phyloP scores from a whole-genome alignment of 2,888 invertebrate genomes.

The Sarcophaga carnaria region DNA sequence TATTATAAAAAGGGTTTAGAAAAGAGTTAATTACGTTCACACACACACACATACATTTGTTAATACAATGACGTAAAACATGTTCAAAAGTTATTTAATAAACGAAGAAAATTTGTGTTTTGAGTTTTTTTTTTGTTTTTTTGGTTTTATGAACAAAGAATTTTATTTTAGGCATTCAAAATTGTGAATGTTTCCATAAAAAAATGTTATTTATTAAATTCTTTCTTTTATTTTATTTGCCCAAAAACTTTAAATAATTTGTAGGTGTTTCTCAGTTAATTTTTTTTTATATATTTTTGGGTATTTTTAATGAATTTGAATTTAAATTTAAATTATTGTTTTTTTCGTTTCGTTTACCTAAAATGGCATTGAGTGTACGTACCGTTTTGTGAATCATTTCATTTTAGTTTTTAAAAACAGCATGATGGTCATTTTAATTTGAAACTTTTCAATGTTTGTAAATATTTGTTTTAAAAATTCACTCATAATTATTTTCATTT shows the following conservation, averaged over 20 bases:
- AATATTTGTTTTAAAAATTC: constrained; percentile 1
- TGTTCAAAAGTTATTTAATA: not conserved
- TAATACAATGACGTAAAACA: too few relatives aligned
- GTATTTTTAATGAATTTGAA: too few relatives aligned
- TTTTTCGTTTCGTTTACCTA: not conserved
- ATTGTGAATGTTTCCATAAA: not conserved
- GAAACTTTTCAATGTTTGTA: constrained; percentile 19
- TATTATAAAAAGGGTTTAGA: constrained; percentile 6
- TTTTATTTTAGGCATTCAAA: too few relatives aligned
- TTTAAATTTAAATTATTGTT: not conserved
- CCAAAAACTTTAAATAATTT: constrained; percentile 21
- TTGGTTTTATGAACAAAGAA: too few relatives aligned
- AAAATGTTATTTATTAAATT: not conserved
- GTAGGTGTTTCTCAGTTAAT: constrained; percentile 22
- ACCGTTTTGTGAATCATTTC: constrained; percentile 20
- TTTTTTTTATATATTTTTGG: not conserved
- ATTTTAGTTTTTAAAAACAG: constrained; percentile 4
- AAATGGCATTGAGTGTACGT: constrained; percentile 16
- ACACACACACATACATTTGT: too few relatives aligned
- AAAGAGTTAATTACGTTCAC: not conserved
- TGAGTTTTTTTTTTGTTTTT: too few relatives aligned
- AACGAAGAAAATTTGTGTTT: too few relatives aligned
- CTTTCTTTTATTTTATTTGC: not conserved
- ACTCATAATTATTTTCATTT: not conserved
- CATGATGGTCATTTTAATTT: constrained; percentile 1